Evolutionary conservation across 2,888 invertebrate species (phyloP).

Genomic region (Hetaerina titia): DNA sequence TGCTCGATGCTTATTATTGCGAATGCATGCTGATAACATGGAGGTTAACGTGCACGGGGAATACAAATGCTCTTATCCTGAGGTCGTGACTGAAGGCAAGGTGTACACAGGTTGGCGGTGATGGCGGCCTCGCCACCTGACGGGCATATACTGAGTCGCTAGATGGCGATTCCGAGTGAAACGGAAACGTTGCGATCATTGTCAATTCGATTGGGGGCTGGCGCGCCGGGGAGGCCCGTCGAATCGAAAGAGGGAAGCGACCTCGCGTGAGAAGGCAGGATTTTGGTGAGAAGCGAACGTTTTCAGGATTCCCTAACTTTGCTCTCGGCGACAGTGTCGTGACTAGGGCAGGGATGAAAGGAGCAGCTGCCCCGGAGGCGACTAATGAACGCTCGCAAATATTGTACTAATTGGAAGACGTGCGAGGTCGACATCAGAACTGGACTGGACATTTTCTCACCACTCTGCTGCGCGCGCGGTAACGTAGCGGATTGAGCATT

Average conservation of each 20-base stretch:
- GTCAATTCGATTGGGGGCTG: neutral
- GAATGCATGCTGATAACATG: slow-evolving; percentile 31
- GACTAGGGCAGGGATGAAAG: neutral
- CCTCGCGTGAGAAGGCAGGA: neutral
- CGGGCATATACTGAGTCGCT: neutral
- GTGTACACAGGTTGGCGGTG: neutral
- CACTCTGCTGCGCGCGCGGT: no score
- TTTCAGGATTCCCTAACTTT: neutral
- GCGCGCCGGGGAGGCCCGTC: neutral
- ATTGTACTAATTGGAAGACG: neutral
- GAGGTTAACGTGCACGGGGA: neutral
- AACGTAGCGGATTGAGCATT: no score
- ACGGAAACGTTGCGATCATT: slow-evolving; percentile 16
- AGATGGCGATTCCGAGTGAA: neutral
- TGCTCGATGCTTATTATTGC: slow-evolving; percentile 14
- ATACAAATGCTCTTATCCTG: neutral
- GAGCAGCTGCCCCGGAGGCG: no score
- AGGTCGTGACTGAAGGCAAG: neutral
- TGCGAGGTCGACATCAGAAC: no score
- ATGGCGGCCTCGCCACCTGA: neutral
- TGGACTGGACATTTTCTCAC: no score
- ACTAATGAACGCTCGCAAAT: neutral
- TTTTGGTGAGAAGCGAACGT: neutral
- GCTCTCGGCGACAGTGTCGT: neutral
- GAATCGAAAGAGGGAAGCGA: neutral